phyloP scores from a whole-genome alignment of 2,888 invertebrate species.

The Epistrophe eligans region DNA sequence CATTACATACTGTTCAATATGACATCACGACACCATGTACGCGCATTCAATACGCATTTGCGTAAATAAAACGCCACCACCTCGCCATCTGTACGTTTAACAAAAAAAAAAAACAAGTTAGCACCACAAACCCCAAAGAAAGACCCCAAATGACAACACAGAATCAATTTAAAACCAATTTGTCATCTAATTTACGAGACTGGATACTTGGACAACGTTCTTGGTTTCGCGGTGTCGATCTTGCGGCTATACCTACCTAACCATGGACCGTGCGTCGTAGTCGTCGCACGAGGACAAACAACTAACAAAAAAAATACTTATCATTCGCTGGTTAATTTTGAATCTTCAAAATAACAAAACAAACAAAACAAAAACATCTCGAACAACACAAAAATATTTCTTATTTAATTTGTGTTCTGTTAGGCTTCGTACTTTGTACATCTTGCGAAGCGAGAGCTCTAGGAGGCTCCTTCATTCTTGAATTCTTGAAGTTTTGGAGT shows the following conservation, averaged over 20 bases:
- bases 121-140: constrained; percentile 50
- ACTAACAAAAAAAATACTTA: constrained; percentile 46
- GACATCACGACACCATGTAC: not conserved
- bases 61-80: constrained; percentile 58
- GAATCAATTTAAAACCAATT: constrained; percentile 79
- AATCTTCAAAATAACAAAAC: constrained; percentile 55
- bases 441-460: not conserved
- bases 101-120: not conserved
- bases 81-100: constrained; percentile 49
- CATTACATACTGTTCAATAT: constrained; percentile 32
- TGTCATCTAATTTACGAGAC: constrained; percentile 78
- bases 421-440: constrained; percentile 27
- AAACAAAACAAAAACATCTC: constrained; percentile 58
- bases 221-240: not conserved
- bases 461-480: constrained; percentile 26
- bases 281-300: constrained; percentile 18
- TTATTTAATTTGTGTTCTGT: constrained; percentile 73
- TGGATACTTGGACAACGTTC: constrained; percentile 71
- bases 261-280: not conserved
- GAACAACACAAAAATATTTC: constrained; percentile 74
- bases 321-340: constrained; percentile 62
- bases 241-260: not conserved
- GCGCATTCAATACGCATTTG: constrained; percentile 71
- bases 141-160: constrained; percentile 76
- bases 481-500: constrained; percentile 30